phyloP scores from a whole-genome alignment of 2,888 invertebrate species.

The Drosophila nr. medialis region DNA sequence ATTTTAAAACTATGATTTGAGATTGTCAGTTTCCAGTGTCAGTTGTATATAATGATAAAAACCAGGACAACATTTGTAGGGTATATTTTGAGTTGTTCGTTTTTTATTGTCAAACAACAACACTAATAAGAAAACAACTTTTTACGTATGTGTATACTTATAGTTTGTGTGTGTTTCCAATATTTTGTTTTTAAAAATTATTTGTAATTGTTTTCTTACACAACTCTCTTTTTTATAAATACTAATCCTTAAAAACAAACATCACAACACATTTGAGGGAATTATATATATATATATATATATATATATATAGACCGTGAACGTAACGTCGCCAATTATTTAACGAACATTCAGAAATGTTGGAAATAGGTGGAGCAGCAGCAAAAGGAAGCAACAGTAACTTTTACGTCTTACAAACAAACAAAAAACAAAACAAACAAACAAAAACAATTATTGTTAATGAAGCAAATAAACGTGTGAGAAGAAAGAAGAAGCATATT shows the following conservation, averaged over 20 bases:
- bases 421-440: slow-evolving; percentile 26
- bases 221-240: slow-evolving; percentile 24
- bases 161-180: slow-evolving; percentile 71
- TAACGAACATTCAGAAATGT: slow-evolving; percentile 49
- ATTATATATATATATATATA: slow-evolving; percentile 20
- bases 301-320: slow-evolving; percentile 57
- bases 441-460: slow-evolving; percentile 72
- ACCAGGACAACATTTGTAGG: slow-evolving; percentile 6
- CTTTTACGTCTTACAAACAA: slow-evolving; percentile 69
- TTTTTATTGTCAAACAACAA: slow-evolving; percentile 1
- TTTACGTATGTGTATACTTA: slow-evolving; percentile 33
- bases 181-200: slow-evolving; percentile 41
- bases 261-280: slow-evolving; percentile 59
- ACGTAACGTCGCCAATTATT: slow-evolving; percentile 78
- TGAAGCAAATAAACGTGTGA: slow-evolving; percentile 62
- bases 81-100: slow-evolving; percentile 17
- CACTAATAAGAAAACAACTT: slow-evolving; percentile 14
- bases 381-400: slow-evolving; percentile 54
- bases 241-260: slow-evolving; percentile 40
- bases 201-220: slow-evolving; percentile 52
- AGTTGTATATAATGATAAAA: slow-evolving; percentile 5
- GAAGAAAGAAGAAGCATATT: slow-evolving; percentile 62
- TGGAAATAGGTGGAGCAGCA: slow-evolving; percentile 34
- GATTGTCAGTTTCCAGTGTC: slow-evolving; percentile 43
- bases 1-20: not conserved